These are phyloP conservation scores for Limnephilus rhombicus DNA, from an alignment of 2,888 invertebrate species.

Conservation along the genomic window DNA sequence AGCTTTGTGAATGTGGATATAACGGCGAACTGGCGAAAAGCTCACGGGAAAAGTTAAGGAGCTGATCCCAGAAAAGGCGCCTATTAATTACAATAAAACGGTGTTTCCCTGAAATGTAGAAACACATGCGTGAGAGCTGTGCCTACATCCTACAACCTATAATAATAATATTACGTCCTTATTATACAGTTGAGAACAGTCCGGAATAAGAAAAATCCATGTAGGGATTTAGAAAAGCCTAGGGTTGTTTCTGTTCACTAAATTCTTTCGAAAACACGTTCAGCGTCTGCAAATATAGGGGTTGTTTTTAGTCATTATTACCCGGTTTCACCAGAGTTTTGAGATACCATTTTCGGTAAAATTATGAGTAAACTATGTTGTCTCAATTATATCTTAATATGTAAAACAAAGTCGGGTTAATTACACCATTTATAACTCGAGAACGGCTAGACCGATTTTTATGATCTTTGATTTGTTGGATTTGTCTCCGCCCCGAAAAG, in stretches of 20 bases:
- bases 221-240: neutral
- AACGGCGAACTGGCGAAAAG: neutral
- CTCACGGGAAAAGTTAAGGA: slow-evolving; percentile 9
- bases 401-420: too few relatives aligned
- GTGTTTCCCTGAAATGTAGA: neutral
- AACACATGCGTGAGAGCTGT: neutral
- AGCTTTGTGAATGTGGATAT: slow-evolving; percentile 49
- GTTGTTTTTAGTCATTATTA: neutral
- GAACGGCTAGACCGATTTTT: too few relatives aligned
- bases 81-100: slow-evolving; percentile 31
- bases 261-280: neutral
- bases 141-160: neutral
- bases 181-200: neutral
- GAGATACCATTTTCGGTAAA: neutral
- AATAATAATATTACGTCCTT: neutral
- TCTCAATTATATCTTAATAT: too few relatives aligned
- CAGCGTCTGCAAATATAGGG: neutral
- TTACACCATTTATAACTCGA: too few relatives aligned
- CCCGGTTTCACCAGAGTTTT: neutral
- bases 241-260: neutral
- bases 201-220: neutral
- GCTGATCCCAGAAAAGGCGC: neutral
- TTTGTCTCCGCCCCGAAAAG: too few relatives aligned
- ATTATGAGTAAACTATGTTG: too few relatives aligned
- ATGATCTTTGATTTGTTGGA: too few relatives aligned